Percentiles rank a stretch among this genome's conserved stretches.
Evolutionary conservation across 2,888 invertebrate genomes (phyloP).

Genomic region (Heliothis peltigera): DNA sequence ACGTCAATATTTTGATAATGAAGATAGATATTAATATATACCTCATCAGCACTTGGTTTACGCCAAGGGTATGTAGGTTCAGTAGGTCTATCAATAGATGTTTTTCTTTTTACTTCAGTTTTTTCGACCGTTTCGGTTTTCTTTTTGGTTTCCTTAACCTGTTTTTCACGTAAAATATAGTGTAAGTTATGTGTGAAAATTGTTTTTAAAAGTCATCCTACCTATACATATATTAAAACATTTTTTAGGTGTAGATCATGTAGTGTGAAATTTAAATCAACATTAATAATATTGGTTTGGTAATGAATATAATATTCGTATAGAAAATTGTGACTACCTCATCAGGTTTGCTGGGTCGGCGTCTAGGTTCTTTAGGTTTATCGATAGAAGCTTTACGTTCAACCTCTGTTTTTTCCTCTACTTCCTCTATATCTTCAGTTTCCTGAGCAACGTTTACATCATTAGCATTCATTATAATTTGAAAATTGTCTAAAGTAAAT

Average conservation of each 20-base stretch:
- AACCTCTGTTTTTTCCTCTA: constrained; percentile 64
- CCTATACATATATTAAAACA: neutral
- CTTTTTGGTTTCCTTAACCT: constrained; percentile 60
- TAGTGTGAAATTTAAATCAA: neutral
- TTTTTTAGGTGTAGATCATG: neutral
- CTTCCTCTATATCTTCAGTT: constrained; percentile 67
- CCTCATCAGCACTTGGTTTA: constrained; percentile 66
- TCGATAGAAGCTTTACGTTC: constrained; percentile 64
- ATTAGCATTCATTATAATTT: constrained; percentile 14
- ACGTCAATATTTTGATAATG: neutral
- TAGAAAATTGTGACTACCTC: constrained; percentile 63
- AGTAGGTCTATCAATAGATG: constrained; percentile 60
- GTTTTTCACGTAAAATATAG: constrained; percentile 9
- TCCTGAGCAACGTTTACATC: constrained; percentile 63
- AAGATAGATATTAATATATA: constrained; percentile 34
- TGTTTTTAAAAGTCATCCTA: neutral
- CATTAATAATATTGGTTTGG: neutral
- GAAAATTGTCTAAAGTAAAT: neutral
- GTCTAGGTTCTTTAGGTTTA: constrained; percentile 56
- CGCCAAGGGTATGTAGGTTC: constrained; percentile 61
- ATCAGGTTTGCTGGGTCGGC: constrained; percentile 49
- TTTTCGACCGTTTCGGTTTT: constrained; percentile 59
- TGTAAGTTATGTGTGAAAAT: neutral
- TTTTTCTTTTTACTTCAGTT: constrained; percentile 64
- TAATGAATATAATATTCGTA: constrained; percentile 6